These are phyloP conservation scores for Phalacrocorax pelagicus DNA, from an alignment of 2,113 vertebrate species.

Conservation along the genomic window DNA sequence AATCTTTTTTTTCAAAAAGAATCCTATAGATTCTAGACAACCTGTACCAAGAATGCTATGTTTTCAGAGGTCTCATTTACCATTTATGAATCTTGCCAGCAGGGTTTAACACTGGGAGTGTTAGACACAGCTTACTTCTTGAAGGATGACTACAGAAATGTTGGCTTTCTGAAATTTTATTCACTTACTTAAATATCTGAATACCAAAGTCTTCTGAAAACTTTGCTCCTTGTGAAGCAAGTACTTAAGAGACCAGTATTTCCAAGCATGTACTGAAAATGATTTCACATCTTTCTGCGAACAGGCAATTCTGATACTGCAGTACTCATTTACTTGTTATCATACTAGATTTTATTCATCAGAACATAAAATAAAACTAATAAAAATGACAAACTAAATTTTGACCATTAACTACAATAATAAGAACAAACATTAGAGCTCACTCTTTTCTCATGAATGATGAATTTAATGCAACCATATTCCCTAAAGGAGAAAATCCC, in stretches of 20 bases:
- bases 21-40: not conserved
- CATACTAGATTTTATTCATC: not conserved
- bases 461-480: not conserved
- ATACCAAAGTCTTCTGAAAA: not conserved
- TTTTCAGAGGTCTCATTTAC: not conserved
- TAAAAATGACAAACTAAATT: not conserved
- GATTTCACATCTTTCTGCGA: not conserved
- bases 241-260: not conserved
- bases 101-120: not conserved
- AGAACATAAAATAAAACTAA: not conserved
- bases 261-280: not conserved
- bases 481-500: not conserved
- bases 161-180: not conserved
- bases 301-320: not conserved
- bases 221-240: not conserved
- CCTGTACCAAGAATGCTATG: not conserved
- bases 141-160: not conserved
- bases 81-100: not conserved
- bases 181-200: not conserved
- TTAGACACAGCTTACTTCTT: not conserved
- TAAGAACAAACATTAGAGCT: not conserved
- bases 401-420: conserved; percentile 29
- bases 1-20: not conserved
- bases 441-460: not conserved
- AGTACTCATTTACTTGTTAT: not conserved